Base-by-base conservation (phyloP, 2,888 invertebrate genomes). In the Lepidochrysops patricia region DNA sequence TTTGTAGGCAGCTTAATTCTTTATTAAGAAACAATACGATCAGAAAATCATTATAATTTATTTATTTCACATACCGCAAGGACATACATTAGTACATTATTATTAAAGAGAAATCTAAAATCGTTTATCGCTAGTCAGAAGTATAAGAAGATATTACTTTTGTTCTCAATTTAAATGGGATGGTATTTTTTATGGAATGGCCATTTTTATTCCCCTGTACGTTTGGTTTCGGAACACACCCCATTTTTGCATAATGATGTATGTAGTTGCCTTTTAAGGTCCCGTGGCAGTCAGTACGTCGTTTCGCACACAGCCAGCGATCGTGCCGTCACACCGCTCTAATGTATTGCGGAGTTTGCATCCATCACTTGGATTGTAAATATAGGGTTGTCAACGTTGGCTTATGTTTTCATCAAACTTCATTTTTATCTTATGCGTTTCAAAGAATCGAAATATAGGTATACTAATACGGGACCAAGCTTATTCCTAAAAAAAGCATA, bases 241-340 rank as follows among this genome's bases (percentile, higher is more conserved):
- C 27, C 19, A 34, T 43, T 23, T 43, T 32, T 9, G 34, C 29
- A 32, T 32, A 57, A 50, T 50, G 52, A 23, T n/a, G 32, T 34
- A 60, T 60, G 57, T 57, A 19, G 27, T 50, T 50, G 25, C 26
- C 50, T 50, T 49, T 29, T 54, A 54, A 29, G 29, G 27, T 19
- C 29, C 15, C 29, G 32, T 13, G 27, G 26, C 50, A 29, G 29
- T 54, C 54, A 19, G 54, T 54, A 54, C 59, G 52, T 59, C 75
- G 76, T 82, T 80, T 70, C 68, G 76, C 72, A 80, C 79, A 79
- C 78, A 70, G 67, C 67, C 68, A 66, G 72, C 74, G 68, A 64
- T 66, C 66, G 62, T 60, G 60, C 60, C 67, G 74, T 75, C 80
- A 70, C 75, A 75, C 72, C 68, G 64, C 63, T 68, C 74, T 79